Evolutionary conservation across 1,140 invertebrate genomes (phyloP).

Genomic region (Anthonomus grandis): DNA sequence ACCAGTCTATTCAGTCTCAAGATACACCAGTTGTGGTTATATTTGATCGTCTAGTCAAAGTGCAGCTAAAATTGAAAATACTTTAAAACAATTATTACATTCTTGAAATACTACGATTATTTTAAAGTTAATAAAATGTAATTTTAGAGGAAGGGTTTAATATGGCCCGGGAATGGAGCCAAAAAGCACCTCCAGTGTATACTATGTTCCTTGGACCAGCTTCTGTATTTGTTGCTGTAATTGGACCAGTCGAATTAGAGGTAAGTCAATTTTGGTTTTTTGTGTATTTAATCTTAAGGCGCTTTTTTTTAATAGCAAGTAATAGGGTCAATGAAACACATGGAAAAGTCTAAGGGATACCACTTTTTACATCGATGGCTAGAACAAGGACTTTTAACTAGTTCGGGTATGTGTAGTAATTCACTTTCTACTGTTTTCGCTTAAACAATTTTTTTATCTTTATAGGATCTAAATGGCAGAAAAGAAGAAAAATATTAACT

Average conservation of each 20-base stretch:
- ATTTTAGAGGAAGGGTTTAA: too few species aligned
- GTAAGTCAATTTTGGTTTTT: constrained; percentile 2
- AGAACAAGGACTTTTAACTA: constrained; percentile 64
- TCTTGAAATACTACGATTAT: too few species aligned
- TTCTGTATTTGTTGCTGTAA: background rate
- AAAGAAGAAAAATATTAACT: constrained; percentile 71
- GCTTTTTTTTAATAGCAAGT: constrained; percentile 10
- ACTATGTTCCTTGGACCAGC: background rate
- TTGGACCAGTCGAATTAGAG: constrained; percentile 9
- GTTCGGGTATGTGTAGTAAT: constrained; percentile 31
- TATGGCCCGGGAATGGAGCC: background rate
- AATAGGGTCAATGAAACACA: constrained; percentile 8
- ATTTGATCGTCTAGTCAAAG: too few species aligned
- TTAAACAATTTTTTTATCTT: constrained; percentile 15
- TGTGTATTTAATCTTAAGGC: too few species aligned
- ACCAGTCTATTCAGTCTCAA: too few species aligned
- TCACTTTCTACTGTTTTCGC: background rate
- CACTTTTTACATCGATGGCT: constrained; percentile 53
- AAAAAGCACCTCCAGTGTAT: background rate
- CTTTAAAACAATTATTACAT: too few species aligned
- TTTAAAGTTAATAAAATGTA: too few species aligned
- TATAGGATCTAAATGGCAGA: constrained; percentile 71
- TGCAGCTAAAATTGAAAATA: too few species aligned
- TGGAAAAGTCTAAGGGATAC: constrained; percentile 17
- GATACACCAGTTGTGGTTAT: too few species aligned